Evolutionary conservation across 2,113 vertebrate species (phyloP).

Genomic region (Callionymus lyra): DNA sequence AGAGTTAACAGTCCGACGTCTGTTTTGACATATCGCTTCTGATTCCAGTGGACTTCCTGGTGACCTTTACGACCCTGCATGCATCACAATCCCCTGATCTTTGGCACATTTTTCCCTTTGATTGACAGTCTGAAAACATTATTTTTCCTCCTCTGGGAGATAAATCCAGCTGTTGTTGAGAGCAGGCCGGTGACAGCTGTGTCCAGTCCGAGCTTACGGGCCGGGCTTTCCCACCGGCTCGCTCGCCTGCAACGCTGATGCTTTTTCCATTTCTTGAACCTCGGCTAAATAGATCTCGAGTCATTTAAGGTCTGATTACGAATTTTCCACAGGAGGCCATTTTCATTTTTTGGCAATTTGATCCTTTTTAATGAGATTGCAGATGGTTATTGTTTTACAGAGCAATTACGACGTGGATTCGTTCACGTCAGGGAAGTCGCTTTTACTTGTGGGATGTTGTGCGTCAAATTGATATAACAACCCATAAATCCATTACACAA

Average conservation of each 20-base stretch:
- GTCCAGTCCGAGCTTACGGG: constrained; percentile 10
- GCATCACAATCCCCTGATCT: constrained; percentile 6
- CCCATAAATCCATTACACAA: too few species aligned
- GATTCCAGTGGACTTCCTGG: neutral
- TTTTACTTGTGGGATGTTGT: too few species aligned
- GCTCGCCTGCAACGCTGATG: constrained; percentile 9
- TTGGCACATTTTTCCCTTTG: constrained; percentile 7
- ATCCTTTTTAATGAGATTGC: neutral
- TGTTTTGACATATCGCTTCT: constrained; percentile 4
- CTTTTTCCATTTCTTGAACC: constrained; percentile 24
- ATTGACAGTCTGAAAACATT: constrained; percentile 18
- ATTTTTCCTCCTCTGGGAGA: constrained; percentile 15
- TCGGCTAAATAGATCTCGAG: constrained; percentile 14
- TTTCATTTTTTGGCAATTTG: constrained; percentile 7
- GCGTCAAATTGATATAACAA: too few species aligned
- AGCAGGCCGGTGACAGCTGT: constrained; percentile 27
- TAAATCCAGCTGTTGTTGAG: constrained; percentile 37
- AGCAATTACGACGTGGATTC: neutral
- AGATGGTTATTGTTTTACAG: constrained; percentile 3
- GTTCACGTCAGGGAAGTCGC: too few species aligned
- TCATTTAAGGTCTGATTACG: constrained; percentile 12
- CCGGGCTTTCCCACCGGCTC: constrained; percentile 28
- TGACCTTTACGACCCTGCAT: constrained; percentile 2
- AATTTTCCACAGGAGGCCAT: constrained; percentile 2
- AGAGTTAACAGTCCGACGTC: neutral